Evolutionary conservation across 2,113 vertebrate genomes (phyloP).

Genomic region (human (Homo sapiens)): GRCh38 chr12:121528001-121528500

Average conservation of each 20-base stretch:
- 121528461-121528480: not conserved
- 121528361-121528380: too few relatives aligned
- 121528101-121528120: not conserved
- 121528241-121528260: not conserved
- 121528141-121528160: not conserved
- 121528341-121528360: not conserved
- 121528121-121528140: not conserved
- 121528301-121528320: not conserved
- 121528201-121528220: not conserved
- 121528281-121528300: rapidly evolving
- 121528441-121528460: not conserved
- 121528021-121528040: not conserved
- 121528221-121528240: not conserved
- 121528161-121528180: not conserved
- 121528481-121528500: not conserved
- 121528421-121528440: too few relatives aligned
- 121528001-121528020: not conserved
- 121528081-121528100: not conserved
- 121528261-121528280: not conserved
- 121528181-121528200: not conserved
- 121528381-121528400: too few relatives aligned
- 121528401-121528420: too few relatives aligned
- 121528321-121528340: not conserved
- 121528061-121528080: not conserved
- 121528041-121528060: not conserved